phyloP scores from a whole-genome alignment of 2,797 vertebrate genomes.

The Myotis planiceps region DNA sequence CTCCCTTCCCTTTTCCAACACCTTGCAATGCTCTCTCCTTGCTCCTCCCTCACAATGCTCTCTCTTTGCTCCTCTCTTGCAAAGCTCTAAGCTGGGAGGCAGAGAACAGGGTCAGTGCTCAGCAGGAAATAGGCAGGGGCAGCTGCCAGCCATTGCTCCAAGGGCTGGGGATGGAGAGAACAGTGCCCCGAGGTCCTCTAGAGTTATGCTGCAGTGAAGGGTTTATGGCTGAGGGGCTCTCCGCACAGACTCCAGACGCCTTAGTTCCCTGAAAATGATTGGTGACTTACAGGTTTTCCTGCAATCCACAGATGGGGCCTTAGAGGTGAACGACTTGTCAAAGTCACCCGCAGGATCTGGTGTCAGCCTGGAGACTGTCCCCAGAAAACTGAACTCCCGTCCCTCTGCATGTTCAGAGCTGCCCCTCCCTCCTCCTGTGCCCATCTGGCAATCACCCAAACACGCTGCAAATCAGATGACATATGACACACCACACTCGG shows the following conservation, averaged over 20 bases:
- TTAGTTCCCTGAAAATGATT: slow-evolving; percentile 48
- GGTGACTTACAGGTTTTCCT: slow-evolving; percentile 15
- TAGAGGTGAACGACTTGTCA: slow-evolving; percentile 32
- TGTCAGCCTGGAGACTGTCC: background rate
- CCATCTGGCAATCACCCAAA: slow-evolving; percentile 65
- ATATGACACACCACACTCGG: slow-evolving; percentile 45
- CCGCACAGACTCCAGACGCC: background rate
- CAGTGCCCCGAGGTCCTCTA: background rate
- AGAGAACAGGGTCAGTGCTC: background rate
- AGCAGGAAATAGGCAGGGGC: background rate
- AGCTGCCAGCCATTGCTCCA: background rate
- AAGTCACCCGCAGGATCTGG: slow-evolving; percentile 29
- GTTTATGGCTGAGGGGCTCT: background rate
- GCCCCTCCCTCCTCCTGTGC: background rate
- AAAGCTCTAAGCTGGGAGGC: background rate
- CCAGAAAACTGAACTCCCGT: slow-evolving; percentile 15
- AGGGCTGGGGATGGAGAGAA: background rate
- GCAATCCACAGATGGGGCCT: background rate
- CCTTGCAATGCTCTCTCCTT: background rate
- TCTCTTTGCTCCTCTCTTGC: background rate
- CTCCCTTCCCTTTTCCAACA: background rate
- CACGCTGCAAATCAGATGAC: slow-evolving; percentile 71
- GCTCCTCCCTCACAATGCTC: background rate
- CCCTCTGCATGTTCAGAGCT: background rate
- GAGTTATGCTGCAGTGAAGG: background rate